Evolutionary conservation across 2,888 invertebrate genomes (phyloP).

Genomic region (Cheilosia grossa): DNA sequence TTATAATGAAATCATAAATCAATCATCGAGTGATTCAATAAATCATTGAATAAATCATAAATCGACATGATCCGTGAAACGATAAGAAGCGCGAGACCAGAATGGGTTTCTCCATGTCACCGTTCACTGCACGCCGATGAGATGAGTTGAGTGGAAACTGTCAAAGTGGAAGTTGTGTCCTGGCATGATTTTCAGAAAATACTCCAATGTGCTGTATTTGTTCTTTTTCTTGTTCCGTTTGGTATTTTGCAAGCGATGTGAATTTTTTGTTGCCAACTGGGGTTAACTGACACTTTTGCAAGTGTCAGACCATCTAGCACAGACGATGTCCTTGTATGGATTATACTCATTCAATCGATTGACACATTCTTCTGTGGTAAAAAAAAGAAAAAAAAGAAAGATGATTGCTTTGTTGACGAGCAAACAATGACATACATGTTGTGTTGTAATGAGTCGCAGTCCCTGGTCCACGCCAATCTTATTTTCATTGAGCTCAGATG

Average conservation of each 20-base stretch:
- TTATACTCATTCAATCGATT: neutral
- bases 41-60: conserved; percentile 51
- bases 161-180: neutral
- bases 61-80: conserved; percentile 36
- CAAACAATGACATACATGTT: conserved; percentile 12
- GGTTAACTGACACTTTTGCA: neutral
- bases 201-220: neutral
- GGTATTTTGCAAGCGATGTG: neutral
- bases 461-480: conserved; percentile 2
- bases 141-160: neutral
- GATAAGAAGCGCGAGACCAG: conserved; percentile 9
- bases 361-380: neutral
- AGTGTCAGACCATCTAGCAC: neutral
- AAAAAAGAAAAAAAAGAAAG: neutral
- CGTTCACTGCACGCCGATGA: neutral
- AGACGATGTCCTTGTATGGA: neutral
- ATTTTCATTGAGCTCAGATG: neutral
- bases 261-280: neutral
- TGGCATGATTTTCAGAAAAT: neutral
- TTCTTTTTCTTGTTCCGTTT: neutral
- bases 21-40: conserved; percentile 45
- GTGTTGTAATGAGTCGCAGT: neutral
- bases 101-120: neutral
- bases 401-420: conserved; percentile 43
- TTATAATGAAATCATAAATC: conserved; percentile 48